These are phyloP conservation scores for Ceuthmochares aereus DNA, from an alignment of 2,113 vertebrate species.

Conservation along the genomic window DNA sequence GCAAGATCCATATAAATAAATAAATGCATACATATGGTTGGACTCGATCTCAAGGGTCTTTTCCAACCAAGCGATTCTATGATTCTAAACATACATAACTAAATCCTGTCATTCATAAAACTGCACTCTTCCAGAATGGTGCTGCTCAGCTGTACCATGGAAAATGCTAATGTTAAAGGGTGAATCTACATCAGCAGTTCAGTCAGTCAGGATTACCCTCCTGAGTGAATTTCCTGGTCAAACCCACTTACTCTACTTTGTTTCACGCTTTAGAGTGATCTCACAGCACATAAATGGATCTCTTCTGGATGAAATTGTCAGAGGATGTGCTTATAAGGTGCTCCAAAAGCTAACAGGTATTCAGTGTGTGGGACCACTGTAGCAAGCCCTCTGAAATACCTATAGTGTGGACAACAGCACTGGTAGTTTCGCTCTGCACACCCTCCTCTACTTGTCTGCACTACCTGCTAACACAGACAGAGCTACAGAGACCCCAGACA, in stretches of 20 bases:
- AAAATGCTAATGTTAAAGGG: neutral
- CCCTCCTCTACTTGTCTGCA: neutral
- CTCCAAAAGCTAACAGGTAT: neutral
- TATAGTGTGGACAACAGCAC: neutral
- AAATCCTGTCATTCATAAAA: neutral
- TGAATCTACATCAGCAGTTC: neutral
- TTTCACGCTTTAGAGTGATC: neutral
- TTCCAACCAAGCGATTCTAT: too few species aligned
- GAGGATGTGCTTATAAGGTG: neutral
- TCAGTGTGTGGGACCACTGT: neutral
- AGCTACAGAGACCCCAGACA: neutral
- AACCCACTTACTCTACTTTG: neutral
- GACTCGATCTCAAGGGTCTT: too few species aligned
- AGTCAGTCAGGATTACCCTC: neutral
- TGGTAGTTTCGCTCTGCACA: fast-evolving
- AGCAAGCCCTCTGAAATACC: neutral
- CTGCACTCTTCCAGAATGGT: neutral
- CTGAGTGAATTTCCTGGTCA: neutral
- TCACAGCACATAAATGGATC: neutral
- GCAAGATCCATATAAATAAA: neutral
- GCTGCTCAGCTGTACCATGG: neutral
- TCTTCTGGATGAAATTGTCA: neutral
- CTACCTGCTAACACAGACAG: neutral
- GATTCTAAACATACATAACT: too few species aligned
- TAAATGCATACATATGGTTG: neutral